These are phyloP conservation scores for Lasioglossum lativentre DNA, from an alignment of 2,888 invertebrate species.

Conservation along the genomic window DNA sequence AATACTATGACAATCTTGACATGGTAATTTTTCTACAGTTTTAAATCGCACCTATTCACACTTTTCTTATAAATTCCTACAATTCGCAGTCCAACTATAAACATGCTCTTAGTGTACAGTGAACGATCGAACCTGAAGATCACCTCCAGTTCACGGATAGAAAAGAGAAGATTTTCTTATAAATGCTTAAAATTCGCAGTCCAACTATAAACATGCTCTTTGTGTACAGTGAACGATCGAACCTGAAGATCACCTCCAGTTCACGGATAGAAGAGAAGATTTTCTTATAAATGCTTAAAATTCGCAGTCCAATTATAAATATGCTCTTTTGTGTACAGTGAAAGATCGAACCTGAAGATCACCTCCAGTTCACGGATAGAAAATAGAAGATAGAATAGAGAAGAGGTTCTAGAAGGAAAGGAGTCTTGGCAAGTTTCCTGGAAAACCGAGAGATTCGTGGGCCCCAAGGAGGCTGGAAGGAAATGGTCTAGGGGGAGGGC, in stretches of 20 bases:
- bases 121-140: too few species aligned
- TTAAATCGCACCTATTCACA: too few species aligned
- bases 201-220: too few species aligned
- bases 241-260: neutral
- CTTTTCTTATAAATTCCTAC: too few species aligned
- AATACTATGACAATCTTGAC: too few species aligned
- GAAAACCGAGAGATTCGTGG: slow-evolving; percentile 45
- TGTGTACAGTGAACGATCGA: neutral
- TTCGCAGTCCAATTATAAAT: neutral
- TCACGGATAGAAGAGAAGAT: neutral
- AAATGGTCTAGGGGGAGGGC: slow-evolving; percentile 52
- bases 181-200: too few species aligned
- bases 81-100: too few species aligned
- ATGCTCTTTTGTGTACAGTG: neutral
- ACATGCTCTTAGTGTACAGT: too few species aligned
- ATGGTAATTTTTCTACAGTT: too few species aligned
- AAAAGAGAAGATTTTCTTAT: too few species aligned
- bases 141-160: too few species aligned
- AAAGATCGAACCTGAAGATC: neutral
- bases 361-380: neutral
- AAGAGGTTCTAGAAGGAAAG: slow-evolving; percentile 23
- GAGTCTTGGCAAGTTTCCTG: slow-evolving; percentile 18
- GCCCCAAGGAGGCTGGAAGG: slow-evolving; percentile 28
- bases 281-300: too few species aligned
- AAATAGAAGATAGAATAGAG: neutral